Evolutionary conservation across 2,888 invertebrate species (phyloP).

Genomic region (Gryllus longicercus): DNA sequence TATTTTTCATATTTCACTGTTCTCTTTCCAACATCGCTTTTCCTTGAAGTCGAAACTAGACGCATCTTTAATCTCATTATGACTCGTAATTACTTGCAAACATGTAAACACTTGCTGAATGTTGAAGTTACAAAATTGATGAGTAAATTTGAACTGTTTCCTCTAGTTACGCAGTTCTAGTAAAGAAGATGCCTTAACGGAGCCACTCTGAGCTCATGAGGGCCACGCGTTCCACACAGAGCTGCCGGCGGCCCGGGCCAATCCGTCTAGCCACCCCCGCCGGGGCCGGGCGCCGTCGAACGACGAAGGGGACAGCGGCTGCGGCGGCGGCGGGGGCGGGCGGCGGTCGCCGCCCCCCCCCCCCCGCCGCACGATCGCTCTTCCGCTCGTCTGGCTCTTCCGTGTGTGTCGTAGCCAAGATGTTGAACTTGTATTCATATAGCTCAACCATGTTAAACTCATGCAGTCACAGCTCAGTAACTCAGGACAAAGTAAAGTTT

Average conservation of each 20-base stretch:
- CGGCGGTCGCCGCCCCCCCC: background rate
- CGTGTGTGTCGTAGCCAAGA: too few species aligned
- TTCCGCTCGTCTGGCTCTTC: too few species aligned
- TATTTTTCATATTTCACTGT: too few species aligned
- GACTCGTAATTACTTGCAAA: too few species aligned
- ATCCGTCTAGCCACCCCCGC: background rate
- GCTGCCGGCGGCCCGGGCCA: background rate
- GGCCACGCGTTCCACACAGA: background rate
- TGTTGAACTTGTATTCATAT: too few species aligned
- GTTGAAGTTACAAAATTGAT: too few species aligned
- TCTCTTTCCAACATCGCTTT: too few species aligned
- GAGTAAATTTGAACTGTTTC: too few species aligned
- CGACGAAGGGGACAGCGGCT: background rate
- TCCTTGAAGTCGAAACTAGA: too few species aligned
- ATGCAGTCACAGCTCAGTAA: constrained; percentile 78
- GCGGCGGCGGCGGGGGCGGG: background rate
- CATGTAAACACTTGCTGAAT: too few species aligned
- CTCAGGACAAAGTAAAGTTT: constrained; percentile 83
- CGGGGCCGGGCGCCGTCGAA: background rate
- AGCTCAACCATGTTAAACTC: constrained; percentile 71
- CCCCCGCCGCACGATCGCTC: background rate
- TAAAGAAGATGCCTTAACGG: constrained; percentile 26
- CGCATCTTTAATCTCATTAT: too few species aligned
- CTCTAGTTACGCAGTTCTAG: too few species aligned
- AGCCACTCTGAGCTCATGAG: constrained; percentile 34